These are phyloP conservation scores for Monopterus albus DNA, from an alignment of 2,113 vertebrate genomes.

Conservation along the genomic window DNA sequence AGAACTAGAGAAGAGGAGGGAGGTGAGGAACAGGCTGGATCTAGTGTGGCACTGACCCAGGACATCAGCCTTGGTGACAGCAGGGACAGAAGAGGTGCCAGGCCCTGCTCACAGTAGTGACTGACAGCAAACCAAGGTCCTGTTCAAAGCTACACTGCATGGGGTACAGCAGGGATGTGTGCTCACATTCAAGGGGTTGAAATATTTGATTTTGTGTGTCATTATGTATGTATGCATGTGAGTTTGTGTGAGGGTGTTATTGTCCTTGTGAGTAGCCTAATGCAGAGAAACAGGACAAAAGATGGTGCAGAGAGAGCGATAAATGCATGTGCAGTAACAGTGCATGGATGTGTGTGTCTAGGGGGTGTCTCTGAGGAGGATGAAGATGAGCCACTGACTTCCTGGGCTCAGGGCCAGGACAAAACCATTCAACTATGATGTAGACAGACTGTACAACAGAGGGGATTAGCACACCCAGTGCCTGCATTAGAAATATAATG, in stretches of 20 bases:
- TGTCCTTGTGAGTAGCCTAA: slow-evolving; percentile 8
- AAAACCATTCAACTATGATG: slow-evolving; percentile 65
- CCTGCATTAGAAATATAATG: slow-evolving; percentile 61
- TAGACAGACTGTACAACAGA: slow-evolving; percentile 66
- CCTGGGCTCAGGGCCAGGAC: slow-evolving; percentile 63
- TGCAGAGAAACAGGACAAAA: slow-evolving; percentile 17
- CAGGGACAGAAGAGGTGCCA: slow-evolving; percentile 60
- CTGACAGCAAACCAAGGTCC: slow-evolving; percentile 49
- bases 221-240: background rate
- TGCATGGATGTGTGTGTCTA: slow-evolving; percentile 4
- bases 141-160: slow-evolving; percentile 40
- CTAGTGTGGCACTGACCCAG: slow-evolving; percentile 57
- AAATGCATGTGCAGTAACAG: background rate
- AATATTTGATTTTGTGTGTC: slow-evolving; percentile 11
- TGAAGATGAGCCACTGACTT: slow-evolving; percentile 68
- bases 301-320: slow-evolving; percentile 8
- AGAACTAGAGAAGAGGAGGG: slow-evolving; percentile 10
- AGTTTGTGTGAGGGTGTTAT: background rate
- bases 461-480: slow-evolving; percentile 64
- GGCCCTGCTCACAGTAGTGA: slow-evolving; percentile 38
- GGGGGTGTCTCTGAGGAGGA: slow-evolving; percentile 36
- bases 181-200: background rate
- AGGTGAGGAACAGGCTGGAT: slow-evolving; percentile 19
- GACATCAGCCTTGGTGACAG: slow-evolving; percentile 55
- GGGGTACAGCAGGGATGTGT: slow-evolving; percentile 25